Evolutionary conservation across 2,797 vertebrate genomes (phyloP).

Genomic region (Leuciscus waleckii): DNA sequence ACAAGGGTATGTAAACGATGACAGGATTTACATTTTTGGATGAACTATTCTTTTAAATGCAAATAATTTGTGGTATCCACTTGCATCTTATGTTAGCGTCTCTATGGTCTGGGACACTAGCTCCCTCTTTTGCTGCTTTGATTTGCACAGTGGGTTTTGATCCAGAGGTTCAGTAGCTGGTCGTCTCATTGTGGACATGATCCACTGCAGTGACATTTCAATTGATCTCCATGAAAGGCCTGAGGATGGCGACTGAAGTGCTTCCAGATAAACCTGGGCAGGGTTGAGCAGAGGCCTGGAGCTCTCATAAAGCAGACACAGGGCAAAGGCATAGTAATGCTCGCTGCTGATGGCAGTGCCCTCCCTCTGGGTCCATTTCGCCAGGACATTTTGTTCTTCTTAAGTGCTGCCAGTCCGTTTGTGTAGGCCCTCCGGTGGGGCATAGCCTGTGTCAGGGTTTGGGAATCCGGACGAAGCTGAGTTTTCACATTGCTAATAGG

Average conservation of each 20-base stretch:
- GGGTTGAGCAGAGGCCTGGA: conserved; percentile 11
- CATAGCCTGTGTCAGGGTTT: conserved; percentile 29
- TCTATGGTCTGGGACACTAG: conserved; percentile 13
- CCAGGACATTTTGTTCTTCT: conserved; percentile 31
- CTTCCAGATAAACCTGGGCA: conserved; percentile 53
- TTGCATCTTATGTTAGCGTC: conserved; percentile 34
- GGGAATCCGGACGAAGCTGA: background rate
- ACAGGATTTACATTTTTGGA: background rate
- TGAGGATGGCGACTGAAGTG: conserved; percentile 48
- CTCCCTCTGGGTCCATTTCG: conserved; percentile 7
- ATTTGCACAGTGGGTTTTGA: conserved; percentile 54
- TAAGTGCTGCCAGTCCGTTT: conserved; percentile 33
- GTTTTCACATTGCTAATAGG: conserved; percentile 4
- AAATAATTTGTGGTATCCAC: conserved; percentile 29
- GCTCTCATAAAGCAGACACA: conserved; percentile 39
- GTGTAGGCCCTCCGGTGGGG: conserved; percentile 6
- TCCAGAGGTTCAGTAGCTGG: conserved; percentile 53
- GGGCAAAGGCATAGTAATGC: conserved; percentile 40
- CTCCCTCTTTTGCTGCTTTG: conserved; percentile 41
- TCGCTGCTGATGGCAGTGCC: conserved; percentile 18
- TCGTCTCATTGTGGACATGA: conserved; percentile 54
- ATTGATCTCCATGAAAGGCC: conserved; percentile 60
- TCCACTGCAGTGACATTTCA: conserved; percentile 60
- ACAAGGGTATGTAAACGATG: background rate
- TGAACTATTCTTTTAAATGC: conserved; percentile 14